Base-by-base conservation (phyloP, 2,888 invertebrate species). In the Frankliniella fusca region DNA sequence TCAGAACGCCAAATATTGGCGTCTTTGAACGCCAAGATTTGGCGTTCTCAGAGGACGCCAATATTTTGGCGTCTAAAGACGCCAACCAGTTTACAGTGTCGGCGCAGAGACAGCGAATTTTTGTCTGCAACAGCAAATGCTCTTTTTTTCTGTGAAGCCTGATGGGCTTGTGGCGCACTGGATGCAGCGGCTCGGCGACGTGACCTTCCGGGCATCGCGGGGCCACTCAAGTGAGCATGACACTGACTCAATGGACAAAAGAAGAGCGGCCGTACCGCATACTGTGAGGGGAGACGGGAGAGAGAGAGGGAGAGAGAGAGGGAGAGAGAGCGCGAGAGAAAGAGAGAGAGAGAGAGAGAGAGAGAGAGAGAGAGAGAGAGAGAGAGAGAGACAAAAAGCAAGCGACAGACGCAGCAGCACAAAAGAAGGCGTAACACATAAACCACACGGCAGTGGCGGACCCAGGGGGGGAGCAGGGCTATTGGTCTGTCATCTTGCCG, bases 181-280 rank as follows among this genome's bases (percentile, higher is more conserved):
- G 38, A 2, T 38, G 38, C 38, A 38, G 38, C 38, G 38, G 38
- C 3, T 5, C 5, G 38, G 3, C 38, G 2, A 3, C 2, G 38
- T 38, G 38, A 38, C 38, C 38, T 5, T 38, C 38, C n/a, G n/a
- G n/a, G n/a, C n/a, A n/a, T n/a, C n/a, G n/a, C n/a, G 20, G 70
- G 27, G 23, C 70, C 70, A 27, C 70, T 61, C 27, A 76, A 76
- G 70, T 76, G 70, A 76, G 70, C 70, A 76, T 76, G 70, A 76
- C 70, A 27, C 70, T 61, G 61, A 7, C 61, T 12, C 27, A 9
- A 8, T 11, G 27, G 10, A 76, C 27, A 76, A 76, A 23, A 23
- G 70, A 23, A 27, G 54, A 15, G 20, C 15, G 12, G 54, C 15
- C 54, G 54, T 54, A 54, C 54, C 54, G 54, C 54, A 18, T n/a